phyloP scores from a whole-genome alignment of 2,797 vertebrate species.

The Acanthornis magna region DNA sequence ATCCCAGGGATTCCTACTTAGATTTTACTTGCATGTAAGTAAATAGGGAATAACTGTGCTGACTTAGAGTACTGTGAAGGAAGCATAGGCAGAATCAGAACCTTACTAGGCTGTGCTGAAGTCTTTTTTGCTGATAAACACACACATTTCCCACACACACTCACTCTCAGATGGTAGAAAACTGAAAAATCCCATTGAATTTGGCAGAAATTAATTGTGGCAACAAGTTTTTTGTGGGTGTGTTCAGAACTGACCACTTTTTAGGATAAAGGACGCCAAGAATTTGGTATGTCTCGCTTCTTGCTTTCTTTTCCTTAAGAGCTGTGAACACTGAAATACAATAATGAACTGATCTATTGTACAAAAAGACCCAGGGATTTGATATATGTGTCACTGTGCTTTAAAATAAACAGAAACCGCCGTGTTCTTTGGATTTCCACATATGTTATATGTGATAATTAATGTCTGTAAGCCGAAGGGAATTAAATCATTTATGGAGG shows the following conservation, averaged over 20 bases:
- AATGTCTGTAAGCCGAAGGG: background rate
- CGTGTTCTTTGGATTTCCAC: background rate
- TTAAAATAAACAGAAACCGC: background rate
- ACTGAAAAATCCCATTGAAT: background rate
- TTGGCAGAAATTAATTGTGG: background rate
- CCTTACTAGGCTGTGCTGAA: background rate
- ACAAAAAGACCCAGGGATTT: background rate
- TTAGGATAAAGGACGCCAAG: background rate
- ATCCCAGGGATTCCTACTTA: background rate
- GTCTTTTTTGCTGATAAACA: background rate
- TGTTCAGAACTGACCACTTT: slow-evolving; percentile 18
- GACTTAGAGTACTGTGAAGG: background rate
- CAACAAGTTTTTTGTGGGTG: background rate
- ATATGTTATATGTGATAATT: background rate
- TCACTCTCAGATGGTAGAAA: background rate
- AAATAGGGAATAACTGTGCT: background rate
- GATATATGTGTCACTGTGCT: background rate
- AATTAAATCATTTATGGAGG: background rate
- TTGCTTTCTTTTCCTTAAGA: slow-evolving; percentile 7
- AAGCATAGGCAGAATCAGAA: background rate
- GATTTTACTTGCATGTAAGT: background rate
- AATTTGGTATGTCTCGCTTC: background rate
- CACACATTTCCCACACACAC: background rate
- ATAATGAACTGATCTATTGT: background rate
- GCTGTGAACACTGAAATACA: background rate